Evolutionary conservation across 2,888 invertebrate genomes (phyloP).

Genomic region (Idaea aversata): DNA sequence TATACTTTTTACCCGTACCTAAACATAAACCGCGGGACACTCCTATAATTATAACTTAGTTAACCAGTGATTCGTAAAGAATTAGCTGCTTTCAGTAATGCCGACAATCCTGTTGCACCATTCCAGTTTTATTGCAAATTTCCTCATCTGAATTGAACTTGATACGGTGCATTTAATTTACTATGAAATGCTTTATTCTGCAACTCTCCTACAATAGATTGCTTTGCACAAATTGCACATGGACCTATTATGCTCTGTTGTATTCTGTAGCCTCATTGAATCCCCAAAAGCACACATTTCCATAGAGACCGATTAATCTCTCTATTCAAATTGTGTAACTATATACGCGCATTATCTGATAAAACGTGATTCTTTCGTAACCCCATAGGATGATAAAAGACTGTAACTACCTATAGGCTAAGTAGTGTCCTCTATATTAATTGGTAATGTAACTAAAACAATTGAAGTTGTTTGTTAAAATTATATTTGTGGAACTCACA

Average conservation of each 20-base stretch:
- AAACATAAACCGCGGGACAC: no score
- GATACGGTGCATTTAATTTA: neutral
- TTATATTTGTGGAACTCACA: neutral
- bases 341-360: neutral
- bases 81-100: slow-evolving; percentile 9
- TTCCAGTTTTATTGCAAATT: neutral
- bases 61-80: slow-evolving; percentile 9
- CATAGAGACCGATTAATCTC: neutral
- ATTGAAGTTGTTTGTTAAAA: neutral
- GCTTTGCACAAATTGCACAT: neutral
- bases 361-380: neutral
- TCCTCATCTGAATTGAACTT: neutral
- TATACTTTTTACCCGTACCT: no score
- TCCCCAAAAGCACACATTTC: neutral
- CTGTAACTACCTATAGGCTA: neutral
- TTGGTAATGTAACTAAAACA: neutral
- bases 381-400: neutral
- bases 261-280: neutral
- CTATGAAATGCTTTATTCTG: neutral
- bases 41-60: slow-evolving; percentile 7
- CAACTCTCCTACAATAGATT: neutral
- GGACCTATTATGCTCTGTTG: neutral
- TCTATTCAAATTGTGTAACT: slow-evolving; percentile 2
- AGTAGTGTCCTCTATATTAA: neutral
- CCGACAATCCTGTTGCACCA: neutral